Evolutionary conservation across 1,140 invertebrate species (phyloP), one percentile per base, ranked within the genome.

Genomic region (Diorhabda carinulata): DNA sequence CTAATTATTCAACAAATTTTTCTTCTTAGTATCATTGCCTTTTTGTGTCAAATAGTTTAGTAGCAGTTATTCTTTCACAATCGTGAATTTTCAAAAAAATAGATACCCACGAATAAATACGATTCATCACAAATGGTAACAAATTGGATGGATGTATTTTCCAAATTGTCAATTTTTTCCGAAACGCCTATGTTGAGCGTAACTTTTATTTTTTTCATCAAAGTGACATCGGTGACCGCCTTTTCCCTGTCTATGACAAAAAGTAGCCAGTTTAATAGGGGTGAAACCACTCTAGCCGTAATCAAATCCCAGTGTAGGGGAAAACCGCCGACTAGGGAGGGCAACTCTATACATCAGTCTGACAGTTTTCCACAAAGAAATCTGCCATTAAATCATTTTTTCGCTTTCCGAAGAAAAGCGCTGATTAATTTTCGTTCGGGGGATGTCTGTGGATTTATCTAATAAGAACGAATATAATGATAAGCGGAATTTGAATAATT

Each of bases 251-350:
- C 77, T 78, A 73, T 70, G 73, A 73, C 60, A 79, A 78, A 79
- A 80, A 78, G 76, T 77, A 74, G 77, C 74, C 69, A 72, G 76
- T 74, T 80, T 80, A 81, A 80, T 80, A 79, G 80, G 80, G 79
- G 78, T 80, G 79, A 81, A 81, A 81, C 80, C 80, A 80, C 80
- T 80, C 78, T 74, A 75, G 78, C 72, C 75, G 78, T 80, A 81
- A 81, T 81, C 80, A 81, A 81, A 81, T 80, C 79, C 76, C 77
- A 73, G 70, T 74, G 10, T 60, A 59, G 65, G 65, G 65, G 63
- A 57, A 45, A 64, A 64, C 56, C 63, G 10, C 25, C 41, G 10
- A 5, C n/a, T 4, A 44, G 61, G 10, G 65, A 67, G 65, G 58
- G 65, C 65, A 10, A 59, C 43, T 60, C 65, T 70, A 68, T 75